Evolutionary conservation across 2,888 invertebrate species (phyloP).

Genomic region (Eupithecia subfuscata): DNA sequence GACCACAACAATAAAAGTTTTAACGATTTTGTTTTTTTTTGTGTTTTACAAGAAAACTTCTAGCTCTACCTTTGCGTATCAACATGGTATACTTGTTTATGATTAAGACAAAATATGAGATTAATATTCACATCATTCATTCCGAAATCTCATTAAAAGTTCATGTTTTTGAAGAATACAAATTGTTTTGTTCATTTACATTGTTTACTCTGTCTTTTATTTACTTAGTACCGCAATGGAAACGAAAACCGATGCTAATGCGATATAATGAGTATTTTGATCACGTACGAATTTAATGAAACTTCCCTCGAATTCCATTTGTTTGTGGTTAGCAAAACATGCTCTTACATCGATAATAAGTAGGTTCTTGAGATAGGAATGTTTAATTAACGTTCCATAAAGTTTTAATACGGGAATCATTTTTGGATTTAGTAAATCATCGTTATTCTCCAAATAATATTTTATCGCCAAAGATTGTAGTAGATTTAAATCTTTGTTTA

Average conservation of each 20-base stretch:
- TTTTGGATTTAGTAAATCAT: no score
- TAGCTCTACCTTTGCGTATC: neutral
- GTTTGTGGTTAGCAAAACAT: constrained; percentile 31
- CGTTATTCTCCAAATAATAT: no score
- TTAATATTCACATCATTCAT: neutral
- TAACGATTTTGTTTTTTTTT: neutral
- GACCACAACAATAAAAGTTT: neutral
- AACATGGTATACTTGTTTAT: neutral
- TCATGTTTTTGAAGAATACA: constrained; percentile 18
- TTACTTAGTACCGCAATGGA: constrained; percentile 20
- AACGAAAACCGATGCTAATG: constrained; percentile 35
- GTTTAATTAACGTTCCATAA: neutral
- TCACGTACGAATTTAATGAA: constrained; percentile 55
- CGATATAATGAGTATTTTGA: constrained; percentile 38
- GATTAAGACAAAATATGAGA: neutral
- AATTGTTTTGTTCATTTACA: constrained; percentile 19
- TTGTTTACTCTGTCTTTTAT: constrained; percentile 15
- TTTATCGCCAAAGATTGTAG: no score
- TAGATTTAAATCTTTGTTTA: no score
- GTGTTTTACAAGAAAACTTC: neutral
- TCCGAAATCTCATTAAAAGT: constrained; percentile 20
- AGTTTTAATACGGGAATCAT: neutral
- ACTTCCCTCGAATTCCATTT: constrained; percentile 44
- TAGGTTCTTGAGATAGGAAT: neutral
- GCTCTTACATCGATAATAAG: constrained; percentile 14